These are phyloP conservation scores for Hylomyscus alleni DNA, from an alignment of 2,797 vertebrate genomes.

Conservation along the genomic window DNA sequence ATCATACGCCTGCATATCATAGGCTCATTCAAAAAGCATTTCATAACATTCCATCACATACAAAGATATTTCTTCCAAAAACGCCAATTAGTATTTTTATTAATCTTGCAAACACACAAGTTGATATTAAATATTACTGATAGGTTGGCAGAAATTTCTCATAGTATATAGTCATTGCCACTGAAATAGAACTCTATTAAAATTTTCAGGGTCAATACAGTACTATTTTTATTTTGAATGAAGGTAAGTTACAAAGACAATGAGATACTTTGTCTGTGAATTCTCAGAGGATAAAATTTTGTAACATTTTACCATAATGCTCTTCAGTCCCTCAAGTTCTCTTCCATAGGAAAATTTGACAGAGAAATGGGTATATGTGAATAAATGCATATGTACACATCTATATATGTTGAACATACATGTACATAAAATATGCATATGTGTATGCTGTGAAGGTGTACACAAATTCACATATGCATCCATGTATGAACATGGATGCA, in stretches of 20 bases:
- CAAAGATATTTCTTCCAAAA: slow-evolving; percentile 51
- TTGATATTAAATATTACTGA: slow-evolving; percentile 16
- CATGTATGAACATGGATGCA: background rate
- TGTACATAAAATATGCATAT: background rate
- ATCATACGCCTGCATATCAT: slow-evolving; percentile 2
- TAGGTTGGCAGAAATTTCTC: background rate
- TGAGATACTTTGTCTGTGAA: slow-evolving; percentile 28
- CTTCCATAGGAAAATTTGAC: background rate
- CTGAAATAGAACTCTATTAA: background rate
- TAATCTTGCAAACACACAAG: slow-evolving; percentile 48
- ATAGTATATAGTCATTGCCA: background rate
- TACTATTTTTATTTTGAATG: slow-evolving; percentile 36
- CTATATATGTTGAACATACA: background rate
- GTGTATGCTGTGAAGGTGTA: background rate
- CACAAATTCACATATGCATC: background rate
- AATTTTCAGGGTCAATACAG: background rate
- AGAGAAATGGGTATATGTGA: background rate
- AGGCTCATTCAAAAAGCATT: slow-evolving; percentile 48
- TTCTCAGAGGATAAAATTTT: slow-evolving; percentile 19
- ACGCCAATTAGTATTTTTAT: slow-evolving; percentile 62
- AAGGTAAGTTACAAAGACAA: background rate
- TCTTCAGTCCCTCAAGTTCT: background rate
- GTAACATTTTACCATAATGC: background rate
- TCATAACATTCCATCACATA: background rate
- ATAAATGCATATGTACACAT: background rate